Base-by-base conservation (phyloP, 2,888 invertebrate species). In the Teleiodes luculella region DNA sequence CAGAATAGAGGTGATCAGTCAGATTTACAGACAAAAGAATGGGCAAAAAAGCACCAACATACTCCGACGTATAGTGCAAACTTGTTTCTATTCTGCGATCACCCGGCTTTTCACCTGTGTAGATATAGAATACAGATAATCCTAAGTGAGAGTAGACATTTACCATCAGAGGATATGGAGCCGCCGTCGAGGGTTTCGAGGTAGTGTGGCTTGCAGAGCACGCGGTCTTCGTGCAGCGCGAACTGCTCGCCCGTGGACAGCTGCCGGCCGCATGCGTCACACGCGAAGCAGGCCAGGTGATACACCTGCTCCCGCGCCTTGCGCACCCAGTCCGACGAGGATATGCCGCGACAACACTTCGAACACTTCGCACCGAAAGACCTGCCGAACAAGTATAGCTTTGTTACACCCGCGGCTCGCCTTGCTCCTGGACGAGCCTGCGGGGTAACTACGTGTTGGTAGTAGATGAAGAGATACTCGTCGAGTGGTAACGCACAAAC, bases 271-370 rank as follows among this genome's bases (percentile, higher is more conserved):
- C 97, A 97, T 57, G 97, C 96, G 83, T 98, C 98, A 86, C 99
- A 99, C 16, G 98, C 98, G 89, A 99, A 99, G 89, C 99, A 99
- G 47, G 99, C 99, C 80, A 99, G 91, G 88, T 99, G 99, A 90
- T 98, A 99, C 31, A 99, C 97, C 81, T 96, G 94, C 74, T 96
- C 96, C 52, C 96, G 92, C 33, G 99, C 99, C 76, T 97, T 94
- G 60, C 99, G 92, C 72, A 99, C 98, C 99, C 99, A 99, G 89
- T 99, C 99, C 43, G 97, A 96, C 14, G 98, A 94, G 14, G 97
- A 96, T 75, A 99, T 97, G 67, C 95, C 94, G 52, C 98, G 93
- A 67, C 95, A 94, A 86, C 99, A 99, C 82, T 98, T 98, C 50
- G 97, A 95, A 86, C 99, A 99, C 88, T 98, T 98, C 54, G 97